A percentile compares a stretch with the other conserved stretches of the same genome.
These are phyloP conservation scores for Babyrousa celebensis DNA, from an alignment of 2,797 vertebrate species.

Conservation along the genomic window DNA sequence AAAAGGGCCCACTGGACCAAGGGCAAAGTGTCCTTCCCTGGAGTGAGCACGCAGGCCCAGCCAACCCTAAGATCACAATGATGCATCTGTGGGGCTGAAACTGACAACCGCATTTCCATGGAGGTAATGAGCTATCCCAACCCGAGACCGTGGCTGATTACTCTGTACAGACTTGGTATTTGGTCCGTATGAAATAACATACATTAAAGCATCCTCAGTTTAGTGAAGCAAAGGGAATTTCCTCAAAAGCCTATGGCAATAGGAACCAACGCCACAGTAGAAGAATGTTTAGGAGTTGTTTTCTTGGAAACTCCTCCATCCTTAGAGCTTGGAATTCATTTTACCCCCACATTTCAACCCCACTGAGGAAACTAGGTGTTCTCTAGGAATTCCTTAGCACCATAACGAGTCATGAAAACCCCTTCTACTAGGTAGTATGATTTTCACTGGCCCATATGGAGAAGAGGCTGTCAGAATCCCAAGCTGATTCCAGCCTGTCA, in stretches of 20 bases:
- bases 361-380: background rate
- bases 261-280: background rate
- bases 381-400: background rate
- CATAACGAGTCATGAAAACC: background rate
- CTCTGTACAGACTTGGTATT: background rate
- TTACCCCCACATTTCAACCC: background rate
- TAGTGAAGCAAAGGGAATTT: background rate
- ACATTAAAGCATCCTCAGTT: constrained; percentile 8
- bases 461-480: background rate
- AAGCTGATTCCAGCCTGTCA: background rate
- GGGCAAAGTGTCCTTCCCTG: background rate
- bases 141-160: background rate
- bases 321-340: background rate
- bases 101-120: no score
- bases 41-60: background rate
- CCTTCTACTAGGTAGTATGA: background rate
- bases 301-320: background rate
- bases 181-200: background rate
- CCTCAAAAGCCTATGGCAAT: background rate
- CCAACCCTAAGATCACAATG: background rate
- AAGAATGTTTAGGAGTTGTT: background rate
- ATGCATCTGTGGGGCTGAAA: background rate
- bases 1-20: background rate
- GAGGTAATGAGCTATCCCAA: background rate
- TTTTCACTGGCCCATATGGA: background rate